Conservation (phyloP, 2,113 vertebrate genomes). For the Chaenocephalus aceratus region DNA sequence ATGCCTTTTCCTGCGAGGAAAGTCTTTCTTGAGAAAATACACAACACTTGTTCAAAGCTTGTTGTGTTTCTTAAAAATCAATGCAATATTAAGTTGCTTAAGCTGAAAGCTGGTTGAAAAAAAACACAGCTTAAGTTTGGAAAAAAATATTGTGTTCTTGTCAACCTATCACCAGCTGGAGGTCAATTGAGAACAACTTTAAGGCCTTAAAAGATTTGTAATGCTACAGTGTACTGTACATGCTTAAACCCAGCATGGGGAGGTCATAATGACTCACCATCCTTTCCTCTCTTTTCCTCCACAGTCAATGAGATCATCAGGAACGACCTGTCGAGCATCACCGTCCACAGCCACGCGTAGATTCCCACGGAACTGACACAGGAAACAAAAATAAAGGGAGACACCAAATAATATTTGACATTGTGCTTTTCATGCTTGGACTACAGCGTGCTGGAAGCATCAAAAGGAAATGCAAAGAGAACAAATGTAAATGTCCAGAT, state of each 20-base stretch:
- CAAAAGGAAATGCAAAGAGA: constrained; percentile 43
- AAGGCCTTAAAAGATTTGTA: neutral
- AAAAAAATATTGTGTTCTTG: neutral
- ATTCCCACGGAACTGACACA: constrained; percentile 32
- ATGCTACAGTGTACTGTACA: neutral
- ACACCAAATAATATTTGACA: constrained; percentile 26
- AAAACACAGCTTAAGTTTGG: neutral
- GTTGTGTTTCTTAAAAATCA: too few relatives aligned
- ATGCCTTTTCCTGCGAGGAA: too few relatives aligned
- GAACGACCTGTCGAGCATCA: constrained; percentile 95
- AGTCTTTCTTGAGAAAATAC: too few relatives aligned
- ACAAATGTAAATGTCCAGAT: constrained; percentile 50
- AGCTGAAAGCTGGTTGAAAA: neutral
- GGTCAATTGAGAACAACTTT: neutral
- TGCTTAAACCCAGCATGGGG: neutral
- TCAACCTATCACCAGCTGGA: neutral
- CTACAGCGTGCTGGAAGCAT: constrained; percentile 61
- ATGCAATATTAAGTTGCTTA: neutral
- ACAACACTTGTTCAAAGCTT: too few relatives aligned
- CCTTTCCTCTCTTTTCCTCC: constrained; percentile 53
- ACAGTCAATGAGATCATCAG: constrained; percentile 98
- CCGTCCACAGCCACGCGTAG: constrained; percentile 84
- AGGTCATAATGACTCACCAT: neutral
- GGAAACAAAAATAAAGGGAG: constrained; percentile 40
- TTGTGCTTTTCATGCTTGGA: constrained; percentile 48